phyloP scores from a whole-genome alignment of 2,797 vertebrate species.

The Micromesistius poutassou region DNA sequence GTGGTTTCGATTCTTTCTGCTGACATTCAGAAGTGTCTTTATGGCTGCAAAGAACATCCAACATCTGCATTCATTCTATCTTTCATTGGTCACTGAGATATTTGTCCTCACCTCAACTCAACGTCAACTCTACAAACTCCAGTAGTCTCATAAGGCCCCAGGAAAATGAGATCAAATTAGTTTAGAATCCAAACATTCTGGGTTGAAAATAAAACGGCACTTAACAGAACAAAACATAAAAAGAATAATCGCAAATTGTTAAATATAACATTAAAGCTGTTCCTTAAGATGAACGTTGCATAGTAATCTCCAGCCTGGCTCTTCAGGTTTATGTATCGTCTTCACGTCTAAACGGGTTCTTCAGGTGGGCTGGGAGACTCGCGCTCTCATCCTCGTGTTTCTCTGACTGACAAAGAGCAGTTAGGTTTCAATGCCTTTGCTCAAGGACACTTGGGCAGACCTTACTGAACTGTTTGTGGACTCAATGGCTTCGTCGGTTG shows the following conservation, averaged over 20 bases:
- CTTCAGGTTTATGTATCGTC: too few relatives aligned
- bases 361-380: not conserved
- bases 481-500: not conserved
- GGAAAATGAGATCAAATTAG: too few relatives aligned
- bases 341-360: not conserved
- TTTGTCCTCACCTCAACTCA: not conserved
- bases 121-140: not conserved
- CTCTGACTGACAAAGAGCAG: not conserved
- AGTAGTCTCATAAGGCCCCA: not conserved
- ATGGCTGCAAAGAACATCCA: too few relatives aligned
- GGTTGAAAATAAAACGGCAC: not conserved
- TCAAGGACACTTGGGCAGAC: slow-evolving; percentile 7
- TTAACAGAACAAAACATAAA: not conserved
- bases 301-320: not conserved
- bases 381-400: too few relatives aligned
- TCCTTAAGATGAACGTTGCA: too few relatives aligned
- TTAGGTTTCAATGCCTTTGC: not conserved
- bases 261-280: not conserved
- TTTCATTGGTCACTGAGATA: not conserved
- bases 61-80: too few relatives aligned
- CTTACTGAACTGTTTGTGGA: slow-evolving; percentile 1
- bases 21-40: too few relatives aligned
- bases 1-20: too few relatives aligned
- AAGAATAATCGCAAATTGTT: not conserved
- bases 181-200: not conserved